Evolutionary conservation across 2,888 invertebrate species (phyloP).

Genomic region (Monochamus alternatus): DNA sequence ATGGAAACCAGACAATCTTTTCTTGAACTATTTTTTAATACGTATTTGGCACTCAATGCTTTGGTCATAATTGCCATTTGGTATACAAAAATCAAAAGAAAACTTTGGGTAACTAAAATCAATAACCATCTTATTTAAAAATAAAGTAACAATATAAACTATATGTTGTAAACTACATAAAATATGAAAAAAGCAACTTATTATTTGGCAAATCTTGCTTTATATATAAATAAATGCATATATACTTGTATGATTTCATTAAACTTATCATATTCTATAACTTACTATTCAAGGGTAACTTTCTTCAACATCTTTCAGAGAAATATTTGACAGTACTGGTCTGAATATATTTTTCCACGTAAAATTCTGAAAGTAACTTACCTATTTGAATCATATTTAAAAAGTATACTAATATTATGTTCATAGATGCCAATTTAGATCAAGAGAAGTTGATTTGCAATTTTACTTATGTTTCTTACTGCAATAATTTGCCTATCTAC

Average conservation of each 20-base stretch:
- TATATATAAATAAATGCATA: background rate
- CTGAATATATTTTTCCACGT: too few relatives aligned
- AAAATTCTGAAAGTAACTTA: too few relatives aligned
- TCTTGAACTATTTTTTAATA: background rate
- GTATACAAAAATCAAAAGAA: background rate
- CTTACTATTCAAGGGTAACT: too few relatives aligned
- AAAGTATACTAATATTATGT: too few relatives aligned
- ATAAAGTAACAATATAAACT: background rate
- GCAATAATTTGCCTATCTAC: too few relatives aligned
- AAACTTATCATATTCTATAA: too few relatives aligned
- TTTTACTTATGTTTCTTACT: too few relatives aligned
- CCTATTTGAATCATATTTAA: too few relatives aligned
- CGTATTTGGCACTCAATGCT: slow-evolving; percentile 29
- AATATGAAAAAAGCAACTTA: background rate
- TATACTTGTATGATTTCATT: background rate
- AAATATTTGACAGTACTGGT: too few relatives aligned
- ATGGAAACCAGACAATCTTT: slow-evolving; percentile 25
- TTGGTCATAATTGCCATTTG: slow-evolving; percentile 32
- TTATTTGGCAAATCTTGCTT: background rate
- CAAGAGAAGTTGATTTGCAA: too few relatives aligned
- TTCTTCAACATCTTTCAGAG: too few relatives aligned
- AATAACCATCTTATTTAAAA: slow-evolving; percentile 5
- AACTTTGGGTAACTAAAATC: background rate
- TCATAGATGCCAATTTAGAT: too few relatives aligned
- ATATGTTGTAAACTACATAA: background rate